A percentile compares a stretch with the other conserved stretches of the same genome.
phyloP scores from a whole-genome alignment of 2,888 invertebrate genomes.

The Caenorhabditis virilis region DNA sequence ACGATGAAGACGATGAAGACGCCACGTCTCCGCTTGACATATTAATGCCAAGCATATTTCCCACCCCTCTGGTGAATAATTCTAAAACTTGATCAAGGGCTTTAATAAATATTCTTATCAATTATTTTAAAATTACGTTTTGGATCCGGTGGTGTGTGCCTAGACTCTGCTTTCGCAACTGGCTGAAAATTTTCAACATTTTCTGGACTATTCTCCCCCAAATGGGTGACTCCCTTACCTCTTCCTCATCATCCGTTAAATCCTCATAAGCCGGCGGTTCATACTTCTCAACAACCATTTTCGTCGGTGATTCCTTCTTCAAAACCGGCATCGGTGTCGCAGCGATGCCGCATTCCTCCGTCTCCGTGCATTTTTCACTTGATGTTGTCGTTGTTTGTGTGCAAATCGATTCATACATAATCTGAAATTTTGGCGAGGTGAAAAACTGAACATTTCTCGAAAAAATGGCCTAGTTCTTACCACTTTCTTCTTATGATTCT shows the following conservation, averaged over 20 bases:
- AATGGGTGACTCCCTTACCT: neutral
- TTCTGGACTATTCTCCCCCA: neutral
- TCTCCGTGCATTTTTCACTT: slow-evolving; percentile 1
- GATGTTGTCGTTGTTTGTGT: slow-evolving; percentile 17
- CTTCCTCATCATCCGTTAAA: slow-evolving; percentile 4
- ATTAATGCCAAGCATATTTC: no score
- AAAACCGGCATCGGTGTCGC: slow-evolving; percentile 20
- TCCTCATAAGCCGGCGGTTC: slow-evolving; percentile 1
- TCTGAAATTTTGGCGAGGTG: slow-evolving; percentile 2
- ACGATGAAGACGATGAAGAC: no score
- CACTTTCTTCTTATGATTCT: slow-evolving; percentile 18
- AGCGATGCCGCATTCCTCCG: neutral
- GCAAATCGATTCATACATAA: slow-evolving; percentile 27
- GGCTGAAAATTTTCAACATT: neutral
- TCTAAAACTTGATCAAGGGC: no score
- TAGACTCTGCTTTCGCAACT: slow-evolving; percentile 8
- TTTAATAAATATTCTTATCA: no score
- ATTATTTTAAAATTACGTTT: no score
- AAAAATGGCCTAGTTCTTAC: slow-evolving; percentile 5
- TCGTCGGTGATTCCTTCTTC: slow-evolving; percentile 21
- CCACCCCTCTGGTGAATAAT: no score
- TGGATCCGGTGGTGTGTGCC: neutral
- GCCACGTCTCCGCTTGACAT: no score
- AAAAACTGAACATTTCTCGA: neutral
- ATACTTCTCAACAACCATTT: slow-evolving; percentile 5